Percentiles rank a stretch among this genome's conserved stretches.
Conservation (phyloP, 2,113 vertebrate species). For the Gymnogyps californianus region DNA sequence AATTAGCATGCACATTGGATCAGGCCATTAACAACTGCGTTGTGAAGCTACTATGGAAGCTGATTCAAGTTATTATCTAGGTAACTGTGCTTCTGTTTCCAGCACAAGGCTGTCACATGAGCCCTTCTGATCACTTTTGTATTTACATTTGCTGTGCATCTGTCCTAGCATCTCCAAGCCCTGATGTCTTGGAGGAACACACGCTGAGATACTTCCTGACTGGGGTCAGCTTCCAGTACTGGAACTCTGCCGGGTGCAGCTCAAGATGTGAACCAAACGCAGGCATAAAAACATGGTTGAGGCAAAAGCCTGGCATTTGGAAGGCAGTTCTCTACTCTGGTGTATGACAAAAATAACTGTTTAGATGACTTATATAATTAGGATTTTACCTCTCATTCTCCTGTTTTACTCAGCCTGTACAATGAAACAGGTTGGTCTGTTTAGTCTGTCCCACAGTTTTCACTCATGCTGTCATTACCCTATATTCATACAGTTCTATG, state of each 20-base stretch:
- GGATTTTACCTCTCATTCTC: not conserved
- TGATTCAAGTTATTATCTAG: not conserved
- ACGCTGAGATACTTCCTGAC: slow-evolving; percentile 7
- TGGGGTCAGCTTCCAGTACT: not conserved
- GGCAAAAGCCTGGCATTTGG: not conserved
- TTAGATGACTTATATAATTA: not conserved
- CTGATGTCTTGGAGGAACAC: not conserved
- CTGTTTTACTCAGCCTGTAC: not conserved
- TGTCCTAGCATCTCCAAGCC: not conserved
- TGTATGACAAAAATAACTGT: not conserved
- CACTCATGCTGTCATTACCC: not conserved
- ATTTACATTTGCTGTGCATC: slow-evolving; percentile 39
- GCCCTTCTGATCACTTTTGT: not conserved
- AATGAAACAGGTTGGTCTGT: not conserved
- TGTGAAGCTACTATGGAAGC: not conserved
- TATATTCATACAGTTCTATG: not conserved
- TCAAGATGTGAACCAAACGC: not conserved
- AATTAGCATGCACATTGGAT: not conserved
- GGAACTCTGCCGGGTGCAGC: not conserved
- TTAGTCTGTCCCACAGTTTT: not conserved
- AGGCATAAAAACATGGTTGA: not conserved
- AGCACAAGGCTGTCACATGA: not conserved
- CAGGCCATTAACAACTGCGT: not conserved
- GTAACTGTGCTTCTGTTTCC: not conserved
- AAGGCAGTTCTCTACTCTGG: not conserved